phyloP scores from a whole-genome alignment of 1,140 invertebrate species.

The Trichonephila clavipes region DNA sequence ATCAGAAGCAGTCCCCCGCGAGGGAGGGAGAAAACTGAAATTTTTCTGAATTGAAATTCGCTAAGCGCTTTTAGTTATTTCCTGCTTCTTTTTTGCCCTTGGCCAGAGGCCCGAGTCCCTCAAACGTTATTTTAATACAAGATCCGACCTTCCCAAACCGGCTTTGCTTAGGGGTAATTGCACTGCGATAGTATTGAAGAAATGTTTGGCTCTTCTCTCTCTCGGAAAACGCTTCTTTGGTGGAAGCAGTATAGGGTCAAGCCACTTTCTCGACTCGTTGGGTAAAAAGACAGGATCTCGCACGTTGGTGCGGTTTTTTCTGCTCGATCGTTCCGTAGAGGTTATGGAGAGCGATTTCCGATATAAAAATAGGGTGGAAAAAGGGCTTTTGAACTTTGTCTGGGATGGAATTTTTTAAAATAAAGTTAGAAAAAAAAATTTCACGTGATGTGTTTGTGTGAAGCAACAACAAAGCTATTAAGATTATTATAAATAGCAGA shows the following conservation, averaged over 20 bases:
- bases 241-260: neutral
- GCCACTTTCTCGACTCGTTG: neutral
- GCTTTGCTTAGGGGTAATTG: constrained; percentile 31
- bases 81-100: constrained; percentile 28
- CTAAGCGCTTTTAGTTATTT: neutral
- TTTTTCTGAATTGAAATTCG: neutral
- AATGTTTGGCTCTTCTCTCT: neutral
- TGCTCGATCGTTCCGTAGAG: neutral
- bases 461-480: too few species aligned
- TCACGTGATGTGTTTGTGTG: too few species aligned
- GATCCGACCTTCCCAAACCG: constrained; percentile 31
- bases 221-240: neutral
- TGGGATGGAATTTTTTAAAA: too few species aligned
- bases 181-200: neutral
- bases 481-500: too few species aligned
- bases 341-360: neutral
- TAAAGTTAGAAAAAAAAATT: too few species aligned
- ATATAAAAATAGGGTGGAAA: too few species aligned
- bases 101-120: constrained; percentile 19
- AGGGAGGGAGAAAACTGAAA: neutral
- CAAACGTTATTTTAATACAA: constrained; percentile 24
- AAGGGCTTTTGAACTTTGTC: too few species aligned
- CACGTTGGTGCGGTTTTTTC: neutral
- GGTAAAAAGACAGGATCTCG: neutral
- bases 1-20: neutral